Evolutionary conservation across 2,113 vertebrate genomes (phyloP), one percentile per base, ranked within the genome.

Genomic region (Proteles cristata): DNA sequence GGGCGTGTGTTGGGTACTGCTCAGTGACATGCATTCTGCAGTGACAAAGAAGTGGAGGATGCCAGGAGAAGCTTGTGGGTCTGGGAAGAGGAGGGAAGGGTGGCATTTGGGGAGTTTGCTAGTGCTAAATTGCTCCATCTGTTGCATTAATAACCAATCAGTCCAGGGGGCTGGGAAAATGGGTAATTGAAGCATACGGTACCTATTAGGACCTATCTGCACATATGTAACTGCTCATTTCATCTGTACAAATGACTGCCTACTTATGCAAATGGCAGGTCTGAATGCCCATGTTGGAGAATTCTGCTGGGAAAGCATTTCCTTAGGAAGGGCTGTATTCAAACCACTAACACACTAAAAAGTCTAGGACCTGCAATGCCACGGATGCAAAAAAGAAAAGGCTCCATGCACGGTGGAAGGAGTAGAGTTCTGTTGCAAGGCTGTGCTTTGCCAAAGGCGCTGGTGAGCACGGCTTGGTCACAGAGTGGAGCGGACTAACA

Each of bases 91-190:
- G 50, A 76, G 39, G 65, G 48, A 77, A 55, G 73, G 89, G 69
- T 81, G 88, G 88, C 76, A n/a, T 90, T 93, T 84, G 93, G 76
- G 96, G 95, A 96, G 26, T 12, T 16, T 65, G 80, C 88, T 82
- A 6, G 80, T 39, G 80, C 68, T 80, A 82, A 97, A 95, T 76
- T 39, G 26, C 48, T 93, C 97, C 97, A 96, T 97, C 96, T 97
- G 97, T 89, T 97, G 69, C 91, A 76, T 94, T 93, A 90, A 96
- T 97, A 93, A 83, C 97, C 93, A 68, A 66, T 96, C 92, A 89
- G 95, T 58, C 55, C 43, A 5, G 76, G 90, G 79, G 91, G 50
- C 93, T 87, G 80, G 88, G 90, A 83, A 96, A 86, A 58, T 16
- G 93, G 84, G 84, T 96, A 79, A 94, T 74, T 92, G 85, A 77